Percentiles rank a stretch among this genome's conserved stretches.
phyloP scores from a whole-genome alignment of 2,888 invertebrate genomes.

The Dasysyrphus tricinctus region DNA sequence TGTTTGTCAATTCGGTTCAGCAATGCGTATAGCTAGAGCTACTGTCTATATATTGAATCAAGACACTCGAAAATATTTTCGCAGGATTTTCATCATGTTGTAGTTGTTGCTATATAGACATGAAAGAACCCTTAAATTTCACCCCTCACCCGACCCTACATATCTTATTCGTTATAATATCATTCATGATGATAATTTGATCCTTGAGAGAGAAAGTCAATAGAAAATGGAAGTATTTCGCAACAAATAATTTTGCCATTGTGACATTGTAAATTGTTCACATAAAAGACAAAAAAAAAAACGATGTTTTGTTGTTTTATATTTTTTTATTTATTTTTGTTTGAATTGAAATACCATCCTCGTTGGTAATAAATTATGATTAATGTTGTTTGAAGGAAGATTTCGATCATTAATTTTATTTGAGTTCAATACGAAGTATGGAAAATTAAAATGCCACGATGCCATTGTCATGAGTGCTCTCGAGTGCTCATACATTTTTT shows the following conservation, averaged over 20 bases:
- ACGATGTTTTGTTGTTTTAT: conserved; percentile 25
- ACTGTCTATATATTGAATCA: conserved; percentile 54
- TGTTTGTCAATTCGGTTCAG: conserved; percentile 21
- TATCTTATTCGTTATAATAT: conserved; percentile 21
- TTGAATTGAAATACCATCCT: conserved; percentile 33
- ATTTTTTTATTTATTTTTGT: background rate
- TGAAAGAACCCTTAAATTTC: background rate
- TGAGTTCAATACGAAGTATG: conserved; percentile 63
- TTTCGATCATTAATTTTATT: conserved; percentile 73
- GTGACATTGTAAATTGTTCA: conserved; percentile 37
- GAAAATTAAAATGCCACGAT: conserved; percentile 45
- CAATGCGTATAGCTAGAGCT: background rate
- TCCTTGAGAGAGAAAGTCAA: conserved; percentile 65
- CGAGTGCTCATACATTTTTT: conserved; percentile 53
- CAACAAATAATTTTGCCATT: conserved; percentile 50
- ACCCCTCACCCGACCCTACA: conserved; percentile 15
- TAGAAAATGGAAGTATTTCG: conserved; percentile 54
- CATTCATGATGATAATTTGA: conserved; percentile 65
- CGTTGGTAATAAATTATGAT: conserved; percentile 70
- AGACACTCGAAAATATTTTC: conserved; percentile 25
- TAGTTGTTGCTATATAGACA: background rate
- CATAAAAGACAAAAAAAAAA: conserved; percentile 1
- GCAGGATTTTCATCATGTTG: conserved; percentile 13
- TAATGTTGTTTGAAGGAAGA: conserved; percentile 71
- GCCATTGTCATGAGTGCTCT: conserved; percentile 53